These are phyloP conservation scores for Clamator glandarius DNA, from an alignment of 2,797 vertebrate species.

Conservation along the genomic window DNA sequence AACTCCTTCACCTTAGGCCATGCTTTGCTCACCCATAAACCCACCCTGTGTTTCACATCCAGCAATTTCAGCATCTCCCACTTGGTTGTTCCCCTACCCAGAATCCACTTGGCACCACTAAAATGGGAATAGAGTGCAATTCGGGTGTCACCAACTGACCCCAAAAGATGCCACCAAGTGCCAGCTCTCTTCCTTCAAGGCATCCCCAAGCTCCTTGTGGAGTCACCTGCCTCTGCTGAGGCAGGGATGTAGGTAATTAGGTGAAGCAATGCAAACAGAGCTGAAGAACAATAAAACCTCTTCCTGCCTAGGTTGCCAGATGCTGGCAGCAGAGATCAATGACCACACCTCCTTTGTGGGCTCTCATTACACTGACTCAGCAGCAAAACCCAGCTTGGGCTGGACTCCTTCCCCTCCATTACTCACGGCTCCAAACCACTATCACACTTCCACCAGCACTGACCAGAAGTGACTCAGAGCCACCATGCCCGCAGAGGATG, in stretches of 20 bases:
- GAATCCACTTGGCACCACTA: background rate
- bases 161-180: background rate
- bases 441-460: background rate
- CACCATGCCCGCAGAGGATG: accelerated
- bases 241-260: background rate
- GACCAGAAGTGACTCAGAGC: background rate
- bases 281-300: background rate
- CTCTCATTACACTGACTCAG: background rate
- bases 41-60: background rate
- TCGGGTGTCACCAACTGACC: background rate
- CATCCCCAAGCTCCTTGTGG: background rate
- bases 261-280: background rate
- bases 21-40: background rate
- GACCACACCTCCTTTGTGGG: background rate
- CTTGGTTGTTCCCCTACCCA: background rate
- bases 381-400: background rate
- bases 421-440: background rate
- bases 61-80: background rate
- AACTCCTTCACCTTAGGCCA: accelerated
- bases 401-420: background rate
- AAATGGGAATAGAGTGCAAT: background rate
- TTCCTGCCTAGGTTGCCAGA: background rate
- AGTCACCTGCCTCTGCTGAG: accelerated
- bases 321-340: background rate
- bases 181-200: background rate